phyloP scores from a whole-genome alignment of 2,888 invertebrate genomes.

The Norana najaformis region DNA sequence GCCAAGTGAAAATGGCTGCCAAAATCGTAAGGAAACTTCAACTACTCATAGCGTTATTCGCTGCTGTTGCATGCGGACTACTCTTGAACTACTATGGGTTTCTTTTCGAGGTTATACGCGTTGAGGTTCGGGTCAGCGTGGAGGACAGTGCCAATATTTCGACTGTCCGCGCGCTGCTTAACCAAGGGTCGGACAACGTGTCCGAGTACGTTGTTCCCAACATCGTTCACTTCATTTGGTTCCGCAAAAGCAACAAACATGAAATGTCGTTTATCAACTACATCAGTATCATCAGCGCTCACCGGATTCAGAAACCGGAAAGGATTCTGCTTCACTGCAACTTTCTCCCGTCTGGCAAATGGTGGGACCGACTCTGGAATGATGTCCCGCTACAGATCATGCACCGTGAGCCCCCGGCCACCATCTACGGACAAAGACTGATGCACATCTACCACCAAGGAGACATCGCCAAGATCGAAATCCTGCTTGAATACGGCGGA shows the following conservation, averaged over 20 bases:
- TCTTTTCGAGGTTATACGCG: conserved; percentile 41
- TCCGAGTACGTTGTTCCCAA: conserved; percentile 42
- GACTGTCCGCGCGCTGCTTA: neutral
- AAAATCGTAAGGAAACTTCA: neutral
- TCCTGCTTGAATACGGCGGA: conserved; percentile 45
- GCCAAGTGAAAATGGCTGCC: neutral
- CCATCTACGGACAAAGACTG: conserved; percentile 36
- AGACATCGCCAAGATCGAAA: conserved; percentile 44
- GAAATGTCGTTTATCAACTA: conserved; percentile 43
- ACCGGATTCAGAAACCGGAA: conserved; percentile 43
- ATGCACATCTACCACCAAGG: conserved; percentile 41
- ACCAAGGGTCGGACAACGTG: neutral
- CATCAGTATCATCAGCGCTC: conserved; percentile 45
- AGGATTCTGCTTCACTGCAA: conserved; percentile 44
- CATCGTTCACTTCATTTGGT: conserved; percentile 46
- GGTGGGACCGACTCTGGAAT: conserved; percentile 43
- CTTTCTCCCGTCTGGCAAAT: conserved; percentile 42
- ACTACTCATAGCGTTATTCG: neutral
- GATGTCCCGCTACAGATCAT: conserved; percentile 38
- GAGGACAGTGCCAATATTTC: neutral
- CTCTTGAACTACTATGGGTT: conserved; percentile 42
- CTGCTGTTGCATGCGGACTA: conserved; percentile 36
- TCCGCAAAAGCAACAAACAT: conserved; percentile 18
- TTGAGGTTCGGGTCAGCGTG: conserved; percentile 31
- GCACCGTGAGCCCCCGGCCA: conserved; percentile 35